phyloP scores from a whole-genome alignment of 2,797 vertebrate genomes.

The Picus viridis region DNA sequence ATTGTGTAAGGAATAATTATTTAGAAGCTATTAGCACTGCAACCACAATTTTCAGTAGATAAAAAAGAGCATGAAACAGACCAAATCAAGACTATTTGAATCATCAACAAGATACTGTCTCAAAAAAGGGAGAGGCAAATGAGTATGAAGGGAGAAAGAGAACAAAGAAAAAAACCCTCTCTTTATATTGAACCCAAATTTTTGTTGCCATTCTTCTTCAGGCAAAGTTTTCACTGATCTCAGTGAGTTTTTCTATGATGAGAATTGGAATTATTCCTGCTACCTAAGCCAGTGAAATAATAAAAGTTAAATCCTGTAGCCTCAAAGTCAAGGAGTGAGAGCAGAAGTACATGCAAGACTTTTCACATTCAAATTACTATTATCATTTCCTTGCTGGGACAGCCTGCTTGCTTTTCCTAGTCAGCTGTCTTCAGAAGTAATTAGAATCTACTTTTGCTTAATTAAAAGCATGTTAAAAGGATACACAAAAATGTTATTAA shows the following conservation, averaged over 20 bases:
- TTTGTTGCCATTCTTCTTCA: neutral
- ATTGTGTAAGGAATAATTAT: neutral
- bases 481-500: neutral
- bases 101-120: neutral
- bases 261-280: neutral
- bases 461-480: neutral
- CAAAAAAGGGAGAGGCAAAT: neutral
- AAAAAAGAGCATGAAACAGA: neutral
- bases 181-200: neutral
- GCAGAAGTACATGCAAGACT: neutral
- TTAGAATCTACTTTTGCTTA: neutral
- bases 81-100: neutral
- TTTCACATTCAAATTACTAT: neutral
- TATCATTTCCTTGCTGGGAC: neutral
- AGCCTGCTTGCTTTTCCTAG: neutral
- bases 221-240: neutral
- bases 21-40: neutral
- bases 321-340: neutral
- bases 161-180: neutral
- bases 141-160: neutral
- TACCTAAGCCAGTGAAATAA: neutral
- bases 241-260: neutral
- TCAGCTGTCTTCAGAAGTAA: neutral
- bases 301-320: neutral
- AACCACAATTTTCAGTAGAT: neutral